phyloP scores from a whole-genome alignment of 1,140 invertebrate species.

The Carposina sasakii region DNA sequence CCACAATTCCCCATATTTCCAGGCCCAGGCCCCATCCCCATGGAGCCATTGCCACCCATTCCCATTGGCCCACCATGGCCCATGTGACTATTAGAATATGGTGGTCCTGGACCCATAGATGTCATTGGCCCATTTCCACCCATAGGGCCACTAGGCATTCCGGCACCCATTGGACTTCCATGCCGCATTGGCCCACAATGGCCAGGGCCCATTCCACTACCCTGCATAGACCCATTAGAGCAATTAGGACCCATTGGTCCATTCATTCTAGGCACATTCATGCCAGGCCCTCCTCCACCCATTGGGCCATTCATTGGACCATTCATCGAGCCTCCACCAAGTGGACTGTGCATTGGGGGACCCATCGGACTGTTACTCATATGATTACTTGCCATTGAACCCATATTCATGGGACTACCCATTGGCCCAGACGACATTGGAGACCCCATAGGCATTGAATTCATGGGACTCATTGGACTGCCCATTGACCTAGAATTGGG shows the following conservation, averaged over 20 bases:
- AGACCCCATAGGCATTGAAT: conserved; percentile 81
- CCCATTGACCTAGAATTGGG: conserved; percentile 74
- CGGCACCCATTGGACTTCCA: conserved; percentile 68
- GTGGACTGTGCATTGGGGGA: conserved; percentile 72
- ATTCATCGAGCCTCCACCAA: conserved; percentile 66
- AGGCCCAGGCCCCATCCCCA: conserved; percentile 73
- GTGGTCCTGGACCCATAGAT: conserved; percentile 66
- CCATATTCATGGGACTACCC: conserved; percentile 80
- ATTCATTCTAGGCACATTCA: conserved; percentile 71
- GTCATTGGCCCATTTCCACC: conserved; percentile 69
- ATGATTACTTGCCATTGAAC: conserved; percentile 71
- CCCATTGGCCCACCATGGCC: conserved; percentile 70
- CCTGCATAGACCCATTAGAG: conserved; percentile 69
- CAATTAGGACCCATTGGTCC: conserved; percentile 69
- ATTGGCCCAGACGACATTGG: conserved; percentile 80
- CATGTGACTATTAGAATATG: conserved; percentile 62
- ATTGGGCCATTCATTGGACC: conserved; percentile 72
- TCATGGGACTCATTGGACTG: conserved; percentile 80
- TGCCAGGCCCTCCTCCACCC: conserved; percentile 68
- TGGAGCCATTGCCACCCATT: conserved; percentile 68
- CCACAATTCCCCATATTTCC: conserved; percentile 75
- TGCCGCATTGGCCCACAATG: conserved; percentile 72
- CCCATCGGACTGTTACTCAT: conserved; percentile 80
- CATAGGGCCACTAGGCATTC: conserved; percentile 65
- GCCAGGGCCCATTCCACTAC: conserved; percentile 63